Percentiles rank a stretch among this genome's conserved stretches.
Conservation (phyloP, 2,113 vertebrate species). For the Trematomus loennbergii region DNA sequence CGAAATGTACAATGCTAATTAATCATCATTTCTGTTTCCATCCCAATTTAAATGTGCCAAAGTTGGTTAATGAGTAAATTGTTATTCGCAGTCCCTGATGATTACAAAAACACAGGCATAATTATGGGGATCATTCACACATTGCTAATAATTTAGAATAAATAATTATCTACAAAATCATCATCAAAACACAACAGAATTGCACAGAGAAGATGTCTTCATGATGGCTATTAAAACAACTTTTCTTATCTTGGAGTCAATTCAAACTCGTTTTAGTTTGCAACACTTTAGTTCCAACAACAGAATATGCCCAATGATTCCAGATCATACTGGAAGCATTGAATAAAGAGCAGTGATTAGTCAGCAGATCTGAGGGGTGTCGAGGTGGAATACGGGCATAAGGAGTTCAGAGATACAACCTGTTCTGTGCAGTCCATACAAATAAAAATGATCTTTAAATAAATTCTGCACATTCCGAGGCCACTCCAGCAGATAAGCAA, state of each 20-base stretch:
- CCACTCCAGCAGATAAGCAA: neutral
- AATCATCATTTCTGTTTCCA: too few species aligned
- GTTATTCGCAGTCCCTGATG: neutral
- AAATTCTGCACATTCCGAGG: neutral
- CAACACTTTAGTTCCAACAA: too few species aligned
- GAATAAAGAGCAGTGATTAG: neutral
- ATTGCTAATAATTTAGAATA: neutral
- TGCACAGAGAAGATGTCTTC: too few species aligned
- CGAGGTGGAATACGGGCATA: neutral
- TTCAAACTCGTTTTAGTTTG: too few species aligned
- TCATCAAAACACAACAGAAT: neutral
- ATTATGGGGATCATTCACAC: neutral
- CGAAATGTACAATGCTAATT: too few species aligned
- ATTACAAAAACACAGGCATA: neutral
- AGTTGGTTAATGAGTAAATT: too few species aligned
- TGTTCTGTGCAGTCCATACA: neutral
- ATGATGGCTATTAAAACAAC: too few species aligned
- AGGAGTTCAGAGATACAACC: constrained; percentile 3
- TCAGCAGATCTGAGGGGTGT: neutral
- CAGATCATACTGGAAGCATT: too few species aligned
- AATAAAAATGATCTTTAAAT: neutral
- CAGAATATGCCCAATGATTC: too few species aligned
- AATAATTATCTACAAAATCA: neutral
- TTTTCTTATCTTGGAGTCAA: too few species aligned
- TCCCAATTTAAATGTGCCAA: too few species aligned